Evolutionary conservation across 2,797 vertebrate species (phyloP).

Genomic region (Botia kubotai): DNA sequence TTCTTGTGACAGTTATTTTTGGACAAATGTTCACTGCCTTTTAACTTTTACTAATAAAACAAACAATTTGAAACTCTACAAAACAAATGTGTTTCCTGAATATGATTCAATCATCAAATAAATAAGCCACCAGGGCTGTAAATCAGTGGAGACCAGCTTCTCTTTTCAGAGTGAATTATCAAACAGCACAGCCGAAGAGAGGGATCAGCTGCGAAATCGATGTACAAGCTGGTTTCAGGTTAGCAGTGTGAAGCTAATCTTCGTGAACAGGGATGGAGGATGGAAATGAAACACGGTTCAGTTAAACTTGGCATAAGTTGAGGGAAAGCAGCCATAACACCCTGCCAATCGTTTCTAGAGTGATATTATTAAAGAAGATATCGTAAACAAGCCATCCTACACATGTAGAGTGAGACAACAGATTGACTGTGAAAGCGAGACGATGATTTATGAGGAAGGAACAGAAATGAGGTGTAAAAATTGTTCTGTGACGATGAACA

Average conservation of each 20-base stretch:
- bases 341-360: not conserved
- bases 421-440: slow-evolving; percentile 9
- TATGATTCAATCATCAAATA: not conserved
- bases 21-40: too few species aligned
- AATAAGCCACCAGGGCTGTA: not conserved
- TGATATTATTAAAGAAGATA: slow-evolving; percentile 26
- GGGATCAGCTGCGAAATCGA: slow-evolving; percentile 39
- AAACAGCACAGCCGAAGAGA: slow-evolving; percentile 6
- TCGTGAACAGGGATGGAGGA: slow-evolving; percentile 5
- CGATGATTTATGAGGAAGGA: not conserved
- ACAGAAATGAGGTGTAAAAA: not conserved
- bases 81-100: not conserved
- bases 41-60: too few species aligned
- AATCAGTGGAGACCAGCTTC: not conserved
- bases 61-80: not conserved
- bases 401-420: not conserved
- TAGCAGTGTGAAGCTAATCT: slow-evolving; percentile 31
- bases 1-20: too few species aligned
- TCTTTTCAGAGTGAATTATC: slow-evolving; percentile 9
- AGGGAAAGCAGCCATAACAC: not conserved
- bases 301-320: not conserved
- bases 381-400: slow-evolving; percentile 30
- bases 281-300: slow-evolving; percentile 27
- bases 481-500: not conserved
- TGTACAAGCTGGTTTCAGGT: slow-evolving; percentile 20